Evolutionary conservation across 2,797 vertebrate genomes (phyloP).

Genomic region (Chromobotia macracanthus): DNA sequence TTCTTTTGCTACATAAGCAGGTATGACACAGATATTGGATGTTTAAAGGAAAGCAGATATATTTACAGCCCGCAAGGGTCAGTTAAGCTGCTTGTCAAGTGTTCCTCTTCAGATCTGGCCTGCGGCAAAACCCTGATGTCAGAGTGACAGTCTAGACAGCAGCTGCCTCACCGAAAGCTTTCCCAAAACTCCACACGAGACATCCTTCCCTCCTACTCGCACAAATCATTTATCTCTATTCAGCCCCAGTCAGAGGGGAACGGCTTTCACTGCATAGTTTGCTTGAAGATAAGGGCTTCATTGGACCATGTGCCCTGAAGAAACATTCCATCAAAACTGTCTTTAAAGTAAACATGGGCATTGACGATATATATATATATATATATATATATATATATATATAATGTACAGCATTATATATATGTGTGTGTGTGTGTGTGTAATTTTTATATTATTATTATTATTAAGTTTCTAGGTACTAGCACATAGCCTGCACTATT

Average conservation of each 20-base stretch:
- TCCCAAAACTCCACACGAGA: constrained; percentile 65
- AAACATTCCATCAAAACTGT: constrained; percentile 48
- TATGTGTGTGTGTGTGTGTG: no score
- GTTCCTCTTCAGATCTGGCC: constrained; percentile 67
- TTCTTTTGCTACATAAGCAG: constrained; percentile 37
- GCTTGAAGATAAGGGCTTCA: constrained; percentile 41
- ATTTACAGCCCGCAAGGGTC: constrained; percentile 70
- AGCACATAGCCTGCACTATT: no score
- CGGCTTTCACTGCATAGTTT: constrained; percentile 38
- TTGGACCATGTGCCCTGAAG: constrained; percentile 33
- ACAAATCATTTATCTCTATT: constrained; percentile 48
- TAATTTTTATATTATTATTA: no score
- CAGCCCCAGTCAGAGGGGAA: constrained; percentile 37
- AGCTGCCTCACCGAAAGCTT: constrained; percentile 70
- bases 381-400: no score
- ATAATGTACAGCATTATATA: no score
- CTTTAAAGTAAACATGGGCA: constrained; percentile 39
- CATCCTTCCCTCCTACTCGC: constrained; percentile 36
- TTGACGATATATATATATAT: no score
- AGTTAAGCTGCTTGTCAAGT: constrained; percentile 67
- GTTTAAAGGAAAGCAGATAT: constrained; percentile 63
- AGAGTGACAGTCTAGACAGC: constrained; percentile 76
- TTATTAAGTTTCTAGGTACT: no score
- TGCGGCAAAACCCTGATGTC: constrained; percentile 63
- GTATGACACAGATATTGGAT: constrained; percentile 28